phyloP scores from a whole-genome alignment of 2,797 vertebrate species.

The Lepus oiostolus region DNA sequence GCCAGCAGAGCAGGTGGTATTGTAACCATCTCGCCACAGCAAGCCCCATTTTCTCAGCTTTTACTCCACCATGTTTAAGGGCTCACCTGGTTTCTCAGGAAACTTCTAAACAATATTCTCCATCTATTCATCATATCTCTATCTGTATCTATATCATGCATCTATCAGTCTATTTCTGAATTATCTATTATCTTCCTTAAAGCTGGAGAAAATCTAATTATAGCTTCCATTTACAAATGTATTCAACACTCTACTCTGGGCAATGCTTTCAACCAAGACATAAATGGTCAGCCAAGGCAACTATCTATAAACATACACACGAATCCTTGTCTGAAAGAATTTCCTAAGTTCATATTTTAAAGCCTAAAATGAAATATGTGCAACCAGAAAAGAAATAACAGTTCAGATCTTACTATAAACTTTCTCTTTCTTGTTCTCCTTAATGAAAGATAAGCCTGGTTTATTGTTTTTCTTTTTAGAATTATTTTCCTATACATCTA shows the following conservation, averaged over 20 bases:
- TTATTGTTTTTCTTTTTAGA: conserved; percentile 64
- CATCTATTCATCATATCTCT: background rate
- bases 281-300: background rate
- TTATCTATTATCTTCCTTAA: background rate
- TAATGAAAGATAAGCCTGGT: conserved; percentile 35
- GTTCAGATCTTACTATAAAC: conserved; percentile 52
- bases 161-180: background rate
- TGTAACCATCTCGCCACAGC: too few relatives aligned
- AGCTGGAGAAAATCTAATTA: conserved; percentile 11
- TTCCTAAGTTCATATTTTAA: conserved; percentile 32
- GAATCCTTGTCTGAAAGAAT: background rate
- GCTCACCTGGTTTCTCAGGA: background rate
- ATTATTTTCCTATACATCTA: conserved; percentile 51
- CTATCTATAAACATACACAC: background rate
- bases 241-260: background rate
- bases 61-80: background rate
- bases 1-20: too few relatives aligned
- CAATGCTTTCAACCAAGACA: background rate
- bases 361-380: background rate
- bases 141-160: background rate
- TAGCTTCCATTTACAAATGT: background rate
- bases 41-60: too few relatives aligned
- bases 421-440: background rate
- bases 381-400: background rate
- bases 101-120: background rate